A percentile compares a stretch with the other conserved stretches of the same genome.
phyloP scores from a whole-genome alignment of 1,140 invertebrate species.

The Cryptotermes secundus region DNA sequence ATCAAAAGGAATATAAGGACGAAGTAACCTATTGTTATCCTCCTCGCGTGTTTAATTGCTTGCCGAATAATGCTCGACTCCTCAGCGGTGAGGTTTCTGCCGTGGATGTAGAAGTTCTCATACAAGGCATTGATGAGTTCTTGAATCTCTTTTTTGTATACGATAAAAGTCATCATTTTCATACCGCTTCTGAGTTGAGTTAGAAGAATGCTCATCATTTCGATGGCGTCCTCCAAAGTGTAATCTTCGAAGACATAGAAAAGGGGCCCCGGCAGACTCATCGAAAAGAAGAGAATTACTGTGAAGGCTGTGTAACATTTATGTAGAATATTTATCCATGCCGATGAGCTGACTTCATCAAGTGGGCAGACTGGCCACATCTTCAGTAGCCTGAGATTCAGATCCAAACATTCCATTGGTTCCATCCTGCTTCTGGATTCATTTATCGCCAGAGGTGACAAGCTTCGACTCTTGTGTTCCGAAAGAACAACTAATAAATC shows the following conservation, averaged over 20 bases:
- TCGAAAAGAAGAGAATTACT: background rate
- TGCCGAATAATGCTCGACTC: background rate
- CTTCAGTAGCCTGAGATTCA: background rate
- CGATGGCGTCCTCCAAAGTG: background rate
- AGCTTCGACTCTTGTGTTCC: too few relatives aligned
- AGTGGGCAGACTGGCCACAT: background rate
- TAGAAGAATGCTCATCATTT: background rate
- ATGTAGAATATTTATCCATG: background rate
- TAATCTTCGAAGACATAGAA: background rate
- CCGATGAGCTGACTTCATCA: background rate
- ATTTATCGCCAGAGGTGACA: too few relatives aligned
- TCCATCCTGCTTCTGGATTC: too few relatives aligned
- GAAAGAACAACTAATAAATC: too few relatives aligned
- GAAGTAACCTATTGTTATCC: background rate
- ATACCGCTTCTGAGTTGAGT: background rate
- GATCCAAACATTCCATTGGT: background rate
- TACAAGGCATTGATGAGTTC: background rate
- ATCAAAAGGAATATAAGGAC: background rate
- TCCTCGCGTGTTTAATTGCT: background rate
- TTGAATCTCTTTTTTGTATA: background rate
- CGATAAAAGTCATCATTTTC: background rate
- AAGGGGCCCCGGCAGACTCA: background rate
- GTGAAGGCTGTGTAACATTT: background rate
- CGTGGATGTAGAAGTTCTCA: background rate
- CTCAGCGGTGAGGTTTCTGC: background rate